These are phyloP conservation scores for Eupeodes luniger DNA, from an alignment of 2,888 invertebrate genomes.

Conservation along the genomic window DNA sequence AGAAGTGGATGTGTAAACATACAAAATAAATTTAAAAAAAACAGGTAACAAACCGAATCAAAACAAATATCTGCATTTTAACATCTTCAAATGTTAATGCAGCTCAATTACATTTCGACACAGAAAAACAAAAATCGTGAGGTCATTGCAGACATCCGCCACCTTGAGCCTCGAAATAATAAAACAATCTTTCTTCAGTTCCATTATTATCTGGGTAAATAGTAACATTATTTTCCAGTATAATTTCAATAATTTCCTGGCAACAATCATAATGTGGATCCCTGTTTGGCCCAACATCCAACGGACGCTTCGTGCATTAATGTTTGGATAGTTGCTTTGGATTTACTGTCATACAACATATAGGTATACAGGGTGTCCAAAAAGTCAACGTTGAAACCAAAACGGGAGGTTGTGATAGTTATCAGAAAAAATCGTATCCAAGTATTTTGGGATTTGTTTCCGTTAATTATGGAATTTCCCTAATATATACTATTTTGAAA, in stretches of 20 bases:
- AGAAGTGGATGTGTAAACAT: conserved; percentile 16
- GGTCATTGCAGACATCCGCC: conserved; percentile 38
- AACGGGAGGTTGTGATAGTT: too few species aligned
- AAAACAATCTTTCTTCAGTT: conserved; percentile 6
- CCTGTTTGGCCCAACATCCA: conserved; percentile 1
- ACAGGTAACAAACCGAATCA: conserved; percentile 1
- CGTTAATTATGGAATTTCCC: too few species aligned
- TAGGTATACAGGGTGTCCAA: background rate
- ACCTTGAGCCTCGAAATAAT: conserved; percentile 9
- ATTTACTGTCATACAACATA: conserved; percentile 13
- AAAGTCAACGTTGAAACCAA: too few species aligned
- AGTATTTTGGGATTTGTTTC: too few species aligned
- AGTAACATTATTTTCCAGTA: conserved; percentile 64
- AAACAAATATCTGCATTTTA: conserved; percentile 32
- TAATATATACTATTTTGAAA: too few species aligned
- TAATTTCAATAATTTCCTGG: conserved; percentile 58
- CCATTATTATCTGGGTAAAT: conserved; percentile 27
- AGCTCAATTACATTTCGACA: conserved; percentile 39
- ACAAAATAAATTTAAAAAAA: background rate
- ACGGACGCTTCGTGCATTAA: conserved; percentile 31
- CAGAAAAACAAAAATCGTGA: conserved; percentile 49
- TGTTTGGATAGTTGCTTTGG: conserved; percentile 21
- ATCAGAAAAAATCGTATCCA: too few species aligned
- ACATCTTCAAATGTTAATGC: conserved; percentile 11
- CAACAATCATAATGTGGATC: conserved; percentile 26